phyloP scores from a whole-genome alignment of 2,797 vertebrate species.

The Echiichthys vipera region DNA sequence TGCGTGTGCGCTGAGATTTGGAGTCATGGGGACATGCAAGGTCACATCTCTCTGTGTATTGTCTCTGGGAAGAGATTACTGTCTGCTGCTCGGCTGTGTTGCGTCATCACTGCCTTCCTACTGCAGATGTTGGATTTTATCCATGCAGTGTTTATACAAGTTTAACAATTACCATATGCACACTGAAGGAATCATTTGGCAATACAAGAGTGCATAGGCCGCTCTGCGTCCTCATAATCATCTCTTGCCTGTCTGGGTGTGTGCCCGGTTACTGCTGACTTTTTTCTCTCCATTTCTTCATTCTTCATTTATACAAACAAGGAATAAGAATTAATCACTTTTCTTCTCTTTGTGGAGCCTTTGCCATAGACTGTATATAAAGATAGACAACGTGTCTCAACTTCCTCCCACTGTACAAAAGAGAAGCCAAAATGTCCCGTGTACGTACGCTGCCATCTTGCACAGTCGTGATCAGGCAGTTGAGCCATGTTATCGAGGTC shows the following conservation, averaged over 20 bases:
- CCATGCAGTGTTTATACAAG: constrained; percentile 52
- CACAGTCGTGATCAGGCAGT: too few relatives aligned
- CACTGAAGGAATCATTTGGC: constrained; percentile 31
- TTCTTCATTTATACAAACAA: background rate
- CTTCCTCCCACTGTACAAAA: too few relatives aligned
- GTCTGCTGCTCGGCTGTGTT: constrained; percentile 67
- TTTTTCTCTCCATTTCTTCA: background rate
- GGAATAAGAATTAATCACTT: background rate
- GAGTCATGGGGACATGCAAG: constrained; percentile 58
- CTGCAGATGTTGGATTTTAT: constrained; percentile 55
- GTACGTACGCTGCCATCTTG: too few relatives aligned
- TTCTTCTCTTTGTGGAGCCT: background rate
- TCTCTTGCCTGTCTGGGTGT: constrained; percentile 14
- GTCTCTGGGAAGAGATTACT: constrained; percentile 64
- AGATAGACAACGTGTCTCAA: too few relatives aligned
- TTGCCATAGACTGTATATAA: too few relatives aligned
- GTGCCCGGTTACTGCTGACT: background rate
- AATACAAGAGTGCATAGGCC: constrained; percentile 21
- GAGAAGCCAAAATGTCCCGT: too few relatives aligned
- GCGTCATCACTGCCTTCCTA: constrained; percentile 50
- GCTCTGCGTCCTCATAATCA: constrained; percentile 35
- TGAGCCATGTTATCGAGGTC: too few relatives aligned
- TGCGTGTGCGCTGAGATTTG: constrained; percentile 8
- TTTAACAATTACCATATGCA: constrained; percentile 32
- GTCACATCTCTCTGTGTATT: constrained; percentile 65